These are phyloP conservation scores for Pantherophis vulpinus DNA, from an alignment of 2,797 vertebrate genomes.

Conservation along the genomic window DNA sequence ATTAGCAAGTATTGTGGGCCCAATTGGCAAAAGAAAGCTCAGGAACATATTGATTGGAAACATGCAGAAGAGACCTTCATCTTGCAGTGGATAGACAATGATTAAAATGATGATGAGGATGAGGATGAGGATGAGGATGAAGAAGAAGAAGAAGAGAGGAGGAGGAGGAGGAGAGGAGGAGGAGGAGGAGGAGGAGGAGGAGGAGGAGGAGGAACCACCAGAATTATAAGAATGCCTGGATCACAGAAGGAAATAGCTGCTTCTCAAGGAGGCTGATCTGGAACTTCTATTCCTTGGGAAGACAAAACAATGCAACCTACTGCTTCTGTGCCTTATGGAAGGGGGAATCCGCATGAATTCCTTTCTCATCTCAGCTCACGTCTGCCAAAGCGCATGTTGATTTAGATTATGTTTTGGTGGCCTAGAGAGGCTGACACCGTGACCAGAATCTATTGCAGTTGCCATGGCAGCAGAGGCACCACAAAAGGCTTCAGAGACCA, in stretches of 20 bases:
- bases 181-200: neutral
- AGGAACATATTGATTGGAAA: neutral
- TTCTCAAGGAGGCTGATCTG: neutral
- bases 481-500: conserved; percentile 11
- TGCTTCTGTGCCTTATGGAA: neutral
- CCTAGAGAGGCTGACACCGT: conserved; percentile 24
- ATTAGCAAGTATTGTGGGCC: neutral
- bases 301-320: neutral
- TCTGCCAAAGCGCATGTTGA: neutral
- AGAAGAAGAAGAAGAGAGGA: too few species aligned
- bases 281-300: neutral
- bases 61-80: neutral
- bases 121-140: too few species aligned
- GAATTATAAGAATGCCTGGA: neutral
- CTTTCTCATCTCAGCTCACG: neutral
- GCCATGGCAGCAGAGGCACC: conserved; percentile 27
- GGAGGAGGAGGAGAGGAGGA: too few species aligned
- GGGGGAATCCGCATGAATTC: neutral
- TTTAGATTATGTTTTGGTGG: conserved; percentile 4
- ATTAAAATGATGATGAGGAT: too few species aligned
- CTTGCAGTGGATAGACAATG: neutral
- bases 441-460: conserved; percentile 27
- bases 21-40: neutral
- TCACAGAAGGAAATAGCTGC: neutral
- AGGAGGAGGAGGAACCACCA: neutral